Evolutionary conservation across 2,888 invertebrate species (phyloP), one percentile per base, ranked within the genome.

Genomic region (Bruchidius siliquastri): DNA sequence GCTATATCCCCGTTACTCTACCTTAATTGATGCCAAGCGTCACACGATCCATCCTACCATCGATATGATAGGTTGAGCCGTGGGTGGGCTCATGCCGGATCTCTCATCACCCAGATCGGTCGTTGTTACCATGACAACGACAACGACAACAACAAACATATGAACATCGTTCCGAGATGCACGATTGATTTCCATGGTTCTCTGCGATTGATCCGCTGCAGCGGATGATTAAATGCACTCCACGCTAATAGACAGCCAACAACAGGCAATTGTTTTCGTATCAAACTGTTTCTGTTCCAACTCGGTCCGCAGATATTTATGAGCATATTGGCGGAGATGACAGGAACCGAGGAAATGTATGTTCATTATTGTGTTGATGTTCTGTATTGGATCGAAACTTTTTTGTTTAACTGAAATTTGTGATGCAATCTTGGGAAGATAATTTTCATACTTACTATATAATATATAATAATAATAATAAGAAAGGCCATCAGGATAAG

Each of bases 91-190:
- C 75, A 77, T 74, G 73, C 76, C 77, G 79, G 32, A 78, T 74
- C 76, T 73, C 79, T 80, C 82, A 80, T 82, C 82, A 82, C 81
- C 80, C 79, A 18, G 49, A 49, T 49, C 49, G 49, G 49, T 49
- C 49, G 49, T 49, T 49, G 49, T 80, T 77, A 78, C 80, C 79
- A 78, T 77, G 81, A 81, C 79, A 80, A 81, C 80, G 77, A 74
- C 75, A 80, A 80, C 80, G 80, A 49, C 49, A 49, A 49, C 49
- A 49, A 49, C 49, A 49, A 49, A 82, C 82, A 82, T 81, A 81
- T 83, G 82, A 82, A 83, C 83, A 81, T 81, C 80, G 80, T 75
- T 77, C 76, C 77, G 81, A 81, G 82, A 83, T 81, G 83, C 83
- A 83, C 82, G 83, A 83, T 82, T 81, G 82, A 82, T 80, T 81